Percentiles rank a stretch among this genome's conserved stretches.
These are phyloP conservation scores for Drosophila tani DNA, from an alignment of 1,140 invertebrate genomes.

Conservation along the genomic window DNA sequence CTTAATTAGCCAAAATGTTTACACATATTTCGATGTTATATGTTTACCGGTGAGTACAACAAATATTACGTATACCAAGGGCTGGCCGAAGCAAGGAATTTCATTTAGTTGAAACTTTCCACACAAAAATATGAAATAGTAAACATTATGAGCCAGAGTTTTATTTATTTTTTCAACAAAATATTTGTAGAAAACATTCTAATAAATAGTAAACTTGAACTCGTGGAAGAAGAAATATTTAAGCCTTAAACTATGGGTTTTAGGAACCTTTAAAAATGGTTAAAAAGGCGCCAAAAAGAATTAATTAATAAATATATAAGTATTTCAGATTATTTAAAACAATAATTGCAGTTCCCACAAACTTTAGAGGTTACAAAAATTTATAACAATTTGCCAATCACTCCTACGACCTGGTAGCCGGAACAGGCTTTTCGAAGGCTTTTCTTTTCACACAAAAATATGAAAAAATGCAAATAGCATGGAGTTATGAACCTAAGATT, in stretches of 20 bases:
- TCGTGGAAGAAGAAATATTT: too few species aligned
- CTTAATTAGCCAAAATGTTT: conserved; percentile 24
- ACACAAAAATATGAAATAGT: background rate
- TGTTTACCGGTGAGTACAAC: background rate
- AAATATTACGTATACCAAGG: conserved; percentile 16
- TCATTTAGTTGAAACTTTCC: background rate
- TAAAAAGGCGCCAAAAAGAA: too few species aligned
- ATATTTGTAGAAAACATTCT: background rate
- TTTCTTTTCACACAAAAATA: too few species aligned
- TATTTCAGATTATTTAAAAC: background rate
- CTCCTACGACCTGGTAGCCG: too few species aligned
- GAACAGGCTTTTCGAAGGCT: background rate
- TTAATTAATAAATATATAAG: background rate
- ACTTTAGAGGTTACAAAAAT: background rate
- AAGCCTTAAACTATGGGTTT: background rate
- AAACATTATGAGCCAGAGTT: too few species aligned
- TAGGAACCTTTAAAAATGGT: background rate
- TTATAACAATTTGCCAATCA: too few species aligned
- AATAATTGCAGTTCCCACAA: background rate
- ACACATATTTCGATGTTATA: conserved; percentile 2
- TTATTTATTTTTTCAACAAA: background rate
- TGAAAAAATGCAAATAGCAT: too few species aligned
- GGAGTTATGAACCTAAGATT: background rate
- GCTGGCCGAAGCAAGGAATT: background rate
- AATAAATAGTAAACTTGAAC: background rate